Evolutionary conservation across 2,113 vertebrate species (phyloP).

Genomic region (Casuarius casuarius): DNA sequence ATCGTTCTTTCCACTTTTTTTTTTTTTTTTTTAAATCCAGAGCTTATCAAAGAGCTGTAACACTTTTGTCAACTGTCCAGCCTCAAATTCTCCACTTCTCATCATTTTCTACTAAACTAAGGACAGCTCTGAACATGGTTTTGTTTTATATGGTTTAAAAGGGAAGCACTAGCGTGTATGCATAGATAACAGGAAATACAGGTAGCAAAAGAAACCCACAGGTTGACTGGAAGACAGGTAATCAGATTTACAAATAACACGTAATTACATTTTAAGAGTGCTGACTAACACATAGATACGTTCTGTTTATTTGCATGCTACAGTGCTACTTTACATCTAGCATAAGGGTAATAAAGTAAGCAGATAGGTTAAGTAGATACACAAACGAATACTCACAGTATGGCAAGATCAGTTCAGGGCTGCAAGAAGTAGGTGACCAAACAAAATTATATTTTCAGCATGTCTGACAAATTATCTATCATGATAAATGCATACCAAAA

Average conservation of each 20-base stretch:
- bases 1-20: not conserved
- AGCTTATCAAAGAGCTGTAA: not conserved
- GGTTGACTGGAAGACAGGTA: not conserved
- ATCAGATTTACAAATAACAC: not conserved
- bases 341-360: not conserved
- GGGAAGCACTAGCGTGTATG: not conserved
- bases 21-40: not conserved
- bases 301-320: constrained; percentile 27
- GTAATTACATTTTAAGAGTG: constrained; percentile 4
- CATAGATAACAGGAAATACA: not conserved
- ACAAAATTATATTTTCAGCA: not conserved
- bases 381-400: not conserved
- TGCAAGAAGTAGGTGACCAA: not conserved
- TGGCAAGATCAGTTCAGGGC: not conserved
- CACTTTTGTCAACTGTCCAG: not conserved
- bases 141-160: not conserved
- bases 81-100: not conserved
- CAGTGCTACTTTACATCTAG: constrained; percentile 24
- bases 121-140: not conserved
- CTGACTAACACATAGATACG: not conserved
- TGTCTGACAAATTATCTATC: not conserved
- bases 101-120: not conserved
- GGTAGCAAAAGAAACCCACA: not conserved
- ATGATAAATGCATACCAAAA: not conserved
- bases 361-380: not conserved